Base-by-base conservation (phyloP, 2,888 invertebrate genomes). In the Andrena marginata region DNA sequence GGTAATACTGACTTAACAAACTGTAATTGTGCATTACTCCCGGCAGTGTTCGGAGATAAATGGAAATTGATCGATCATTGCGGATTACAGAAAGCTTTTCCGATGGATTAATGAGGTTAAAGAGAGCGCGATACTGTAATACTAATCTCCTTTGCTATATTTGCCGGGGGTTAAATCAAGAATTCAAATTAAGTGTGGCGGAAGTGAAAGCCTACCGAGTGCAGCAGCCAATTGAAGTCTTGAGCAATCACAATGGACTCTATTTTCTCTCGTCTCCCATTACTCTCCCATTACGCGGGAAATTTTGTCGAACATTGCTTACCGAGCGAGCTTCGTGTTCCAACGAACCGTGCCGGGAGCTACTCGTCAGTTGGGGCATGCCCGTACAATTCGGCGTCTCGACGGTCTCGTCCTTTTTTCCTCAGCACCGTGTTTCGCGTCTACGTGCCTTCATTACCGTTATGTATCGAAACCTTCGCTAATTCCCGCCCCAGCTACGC, bases 401-500 rank as follows among this genome's bases (percentile, higher is more conserved):
- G 60, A 16, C 59, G 31, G 35, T 7, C 13, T 64, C 10, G 64
- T 80, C 23, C 51, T 8, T 26, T 73, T 67, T 68, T 48, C 10
- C 23, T 35, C 59, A 33, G 33, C 51, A 23, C 42, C 42, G 7
- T 42, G 42, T 42, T 42, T 16, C 16, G 16, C 16, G 69, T 80
- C 59, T 65, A 67, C 74, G 65, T 48, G 49, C 59, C 62, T 75
- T 75, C 82, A 82, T 82, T 82, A 82, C 60, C 65, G 65, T 70
- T 67, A 67, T 23, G 33, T 67, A 75, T 80, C 74, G 70, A 29
- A 69, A 35, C 48, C 59, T 65, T 63, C 59, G 70, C 42, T 62
- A 68, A 82, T 56, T 56, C 71, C 72, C 75, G 65, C 16, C 56
- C 60, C 67, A 26, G 35, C 20, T 8, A 2, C 51, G 56, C 23